These are phyloP conservation scores for Nettapus auritus DNA, from an alignment of 2,113 vertebrate genomes.

Conservation along the genomic window DNA sequence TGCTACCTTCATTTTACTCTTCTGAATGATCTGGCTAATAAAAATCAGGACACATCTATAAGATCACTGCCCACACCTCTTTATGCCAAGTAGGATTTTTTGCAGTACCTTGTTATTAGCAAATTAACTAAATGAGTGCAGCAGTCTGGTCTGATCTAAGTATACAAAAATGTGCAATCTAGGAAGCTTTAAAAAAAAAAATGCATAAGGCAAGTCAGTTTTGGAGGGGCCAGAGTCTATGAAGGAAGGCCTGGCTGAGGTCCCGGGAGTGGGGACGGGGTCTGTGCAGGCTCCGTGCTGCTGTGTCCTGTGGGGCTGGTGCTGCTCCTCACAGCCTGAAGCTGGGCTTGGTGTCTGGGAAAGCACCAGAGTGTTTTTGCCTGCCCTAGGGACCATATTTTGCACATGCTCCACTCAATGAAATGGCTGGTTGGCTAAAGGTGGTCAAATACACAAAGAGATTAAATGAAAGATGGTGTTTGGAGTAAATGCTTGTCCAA, in stretches of 20 bases:
- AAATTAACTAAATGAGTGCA: not conserved
- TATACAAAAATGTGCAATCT: not conserved
- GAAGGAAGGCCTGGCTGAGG: not conserved
- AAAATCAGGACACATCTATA: not conserved
- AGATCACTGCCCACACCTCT: not conserved
- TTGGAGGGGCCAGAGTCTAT: not conserved
- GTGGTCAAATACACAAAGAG: rapidly evolving
- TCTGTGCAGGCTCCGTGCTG: too few species aligned
- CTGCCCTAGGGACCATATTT: not conserved
- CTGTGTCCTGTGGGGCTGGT: not conserved
- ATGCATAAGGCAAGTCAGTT: not conserved
- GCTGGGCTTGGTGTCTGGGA: not conserved
- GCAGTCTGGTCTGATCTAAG: not conserved
- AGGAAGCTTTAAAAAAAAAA: not conserved
- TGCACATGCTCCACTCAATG: not conserved
- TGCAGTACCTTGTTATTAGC: not conserved
- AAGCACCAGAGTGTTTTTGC: rapidly evolving
- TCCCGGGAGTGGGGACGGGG: not conserved
- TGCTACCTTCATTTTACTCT: not conserved
- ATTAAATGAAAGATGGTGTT: not conserved
- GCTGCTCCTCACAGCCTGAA: not conserved
- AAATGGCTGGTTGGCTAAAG: not conserved
- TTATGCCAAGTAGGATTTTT: not conserved
- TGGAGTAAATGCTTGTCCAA: not conserved
- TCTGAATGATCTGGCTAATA: not conserved